Evolutionary conservation across 2,888 invertebrate species (phyloP).

Genomic region (Phengaris arion): DNA sequence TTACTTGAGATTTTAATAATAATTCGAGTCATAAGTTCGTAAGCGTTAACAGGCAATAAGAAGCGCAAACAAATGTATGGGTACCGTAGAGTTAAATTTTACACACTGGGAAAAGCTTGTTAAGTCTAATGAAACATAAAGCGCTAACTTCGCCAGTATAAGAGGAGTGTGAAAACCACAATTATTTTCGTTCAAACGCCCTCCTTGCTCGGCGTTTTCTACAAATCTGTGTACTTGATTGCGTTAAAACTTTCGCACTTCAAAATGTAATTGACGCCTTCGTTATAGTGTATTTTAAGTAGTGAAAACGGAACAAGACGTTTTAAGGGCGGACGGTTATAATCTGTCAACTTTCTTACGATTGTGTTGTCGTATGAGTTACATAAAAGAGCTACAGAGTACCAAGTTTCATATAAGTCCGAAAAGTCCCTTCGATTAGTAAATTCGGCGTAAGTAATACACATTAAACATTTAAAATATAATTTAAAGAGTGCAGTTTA

Average conservation of each 20-base stretch:
- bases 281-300: not conserved
- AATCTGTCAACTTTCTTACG: not conserved
- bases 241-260: not conserved
- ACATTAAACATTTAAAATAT: not conserved
- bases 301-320: not conserved
- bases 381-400: no score
- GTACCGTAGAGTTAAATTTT: slow-evolving; percentile 14
- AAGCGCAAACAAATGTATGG: slow-evolving; percentile 3
- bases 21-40: not conserved
- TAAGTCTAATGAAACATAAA: slow-evolving; percentile 26
- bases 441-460: no score
- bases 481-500: slow-evolving; percentile 5
- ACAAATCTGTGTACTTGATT: slow-evolving; percentile 25
- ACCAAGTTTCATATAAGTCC: no score
- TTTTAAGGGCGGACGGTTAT: not conserved
- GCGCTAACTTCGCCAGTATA: slow-evolving; percentile 16
- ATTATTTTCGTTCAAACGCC: slow-evolving; percentile 21
- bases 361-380: not conserved
- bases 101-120: slow-evolving; percentile 27
- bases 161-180: slow-evolving; percentile 25
- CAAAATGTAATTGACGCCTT: not conserved
- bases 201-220: slow-evolving; percentile 7
- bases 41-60: not conserved
- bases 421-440: no score
- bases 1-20: not conserved